Percentiles rank a stretch among this genome's conserved stretches.
These are phyloP conservation scores for Neopelma chrysocephalum DNA, from an alignment of 2,797 vertebrate species.

Conservation along the genomic window DNA sequence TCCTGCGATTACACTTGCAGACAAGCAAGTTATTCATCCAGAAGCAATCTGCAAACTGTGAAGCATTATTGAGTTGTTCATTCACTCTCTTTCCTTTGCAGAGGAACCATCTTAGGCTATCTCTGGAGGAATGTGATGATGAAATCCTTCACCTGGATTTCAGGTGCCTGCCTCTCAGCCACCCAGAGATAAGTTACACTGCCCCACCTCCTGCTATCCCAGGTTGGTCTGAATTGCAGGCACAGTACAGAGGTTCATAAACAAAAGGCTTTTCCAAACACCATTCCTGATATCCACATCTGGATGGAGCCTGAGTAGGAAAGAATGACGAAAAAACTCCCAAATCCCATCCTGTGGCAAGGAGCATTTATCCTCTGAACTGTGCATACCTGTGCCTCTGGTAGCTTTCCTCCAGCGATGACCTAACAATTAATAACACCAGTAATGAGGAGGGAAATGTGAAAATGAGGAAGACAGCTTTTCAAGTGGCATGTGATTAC, in stretches of 20 bases:
- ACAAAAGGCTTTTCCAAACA: background rate
- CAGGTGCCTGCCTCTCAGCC: background rate
- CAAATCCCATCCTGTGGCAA: background rate
- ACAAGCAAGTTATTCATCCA: slow-evolving; percentile 18
- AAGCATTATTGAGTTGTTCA: background rate
- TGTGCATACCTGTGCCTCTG: background rate
- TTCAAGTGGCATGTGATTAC: background rate
- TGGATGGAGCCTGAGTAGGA: background rate
- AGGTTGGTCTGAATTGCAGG: background rate
- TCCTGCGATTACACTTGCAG: background rate
- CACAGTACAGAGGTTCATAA: background rate
- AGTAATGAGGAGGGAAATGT: background rate
- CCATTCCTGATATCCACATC: background rate
- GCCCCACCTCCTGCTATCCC: background rate
- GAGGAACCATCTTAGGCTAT: background rate
- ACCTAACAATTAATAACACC: background rate
- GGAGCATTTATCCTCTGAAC: background rate
- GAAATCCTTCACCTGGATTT: slow-evolving; percentile 4
- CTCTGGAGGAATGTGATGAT: background rate
- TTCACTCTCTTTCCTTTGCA: slow-evolving; percentile 16
- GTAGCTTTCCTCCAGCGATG: background rate
- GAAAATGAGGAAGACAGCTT: background rate
- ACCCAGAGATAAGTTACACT: background rate
- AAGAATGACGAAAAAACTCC: background rate
- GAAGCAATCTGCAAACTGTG: background rate